A percentile compares a stretch with the other conserved stretches of the same genome.
Conservation (phyloP, 2,113 vertebrate genomes). For the Hymenochirus boettgeri region DNA sequence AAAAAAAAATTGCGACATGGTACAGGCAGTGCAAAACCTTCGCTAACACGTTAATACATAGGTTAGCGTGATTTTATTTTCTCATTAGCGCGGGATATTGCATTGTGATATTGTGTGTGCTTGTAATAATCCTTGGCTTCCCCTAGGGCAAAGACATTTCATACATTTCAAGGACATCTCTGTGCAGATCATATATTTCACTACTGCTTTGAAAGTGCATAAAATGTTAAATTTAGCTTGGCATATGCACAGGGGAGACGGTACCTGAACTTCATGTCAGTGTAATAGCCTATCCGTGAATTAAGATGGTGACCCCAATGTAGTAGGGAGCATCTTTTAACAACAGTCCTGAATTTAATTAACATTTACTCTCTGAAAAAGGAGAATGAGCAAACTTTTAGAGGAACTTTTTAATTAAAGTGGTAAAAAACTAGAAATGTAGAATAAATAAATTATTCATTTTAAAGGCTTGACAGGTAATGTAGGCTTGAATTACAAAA, state of each 20-base stretch:
- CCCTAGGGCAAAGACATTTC: background rate
- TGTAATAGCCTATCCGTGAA: background rate
- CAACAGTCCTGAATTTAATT: slow-evolving; percentile 14
- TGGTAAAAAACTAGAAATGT: slow-evolving; percentile 6
- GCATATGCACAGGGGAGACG: background rate
- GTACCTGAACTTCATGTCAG: slow-evolving; percentile 2
- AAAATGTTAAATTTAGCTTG: slow-evolving; percentile 7
- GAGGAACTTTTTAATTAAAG: slow-evolving; percentile 25
- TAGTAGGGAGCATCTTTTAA: slow-evolving; percentile 9
- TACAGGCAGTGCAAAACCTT: too few relatives aligned
- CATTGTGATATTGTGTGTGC: too few relatives aligned
- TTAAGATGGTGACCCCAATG: background rate
- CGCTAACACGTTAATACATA: too few relatives aligned
- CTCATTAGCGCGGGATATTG: too few relatives aligned
- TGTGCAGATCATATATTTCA: background rate
- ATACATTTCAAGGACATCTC: slow-evolving; percentile 25
- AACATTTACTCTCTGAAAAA: slow-evolving; percentile 11
- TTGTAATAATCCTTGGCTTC: too few relatives aligned
- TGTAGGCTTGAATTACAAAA: too few relatives aligned
- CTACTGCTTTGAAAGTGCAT: background rate
- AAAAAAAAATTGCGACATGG: too few relatives aligned
- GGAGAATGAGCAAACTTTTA: background rate
- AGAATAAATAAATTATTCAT: background rate
- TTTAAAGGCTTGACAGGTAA: too few relatives aligned
- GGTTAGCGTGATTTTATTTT: too few relatives aligned